Evolutionary conservation across 2,888 invertebrate species (phyloP).

Genomic region (Leistus spinibarbis): DNA sequence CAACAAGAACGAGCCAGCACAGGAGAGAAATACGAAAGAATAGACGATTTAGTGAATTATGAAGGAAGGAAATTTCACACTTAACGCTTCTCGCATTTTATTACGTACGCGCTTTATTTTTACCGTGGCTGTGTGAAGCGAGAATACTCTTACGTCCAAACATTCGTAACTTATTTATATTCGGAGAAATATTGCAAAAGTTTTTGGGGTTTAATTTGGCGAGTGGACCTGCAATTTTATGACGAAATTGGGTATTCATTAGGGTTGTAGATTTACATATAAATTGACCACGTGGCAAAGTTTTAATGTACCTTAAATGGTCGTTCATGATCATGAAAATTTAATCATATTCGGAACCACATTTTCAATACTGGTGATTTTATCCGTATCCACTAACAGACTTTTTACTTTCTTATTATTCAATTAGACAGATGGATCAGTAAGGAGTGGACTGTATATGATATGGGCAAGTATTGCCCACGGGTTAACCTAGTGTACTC

Average conservation of each 20-base stretch:
- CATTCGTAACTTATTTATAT: background rate
- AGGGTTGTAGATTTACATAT: background rate
- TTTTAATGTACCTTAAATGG: no score
- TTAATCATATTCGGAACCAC: no score
- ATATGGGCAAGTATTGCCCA: no score
- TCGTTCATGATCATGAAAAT: no score
- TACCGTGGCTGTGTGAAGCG: background rate
- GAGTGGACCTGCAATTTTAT: background rate
- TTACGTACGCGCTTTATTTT: background rate
- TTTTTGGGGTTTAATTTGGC: background rate
- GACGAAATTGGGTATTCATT: background rate
- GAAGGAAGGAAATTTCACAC: constrained; percentile 19
- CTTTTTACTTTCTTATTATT: no score
- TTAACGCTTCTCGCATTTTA: background rate
- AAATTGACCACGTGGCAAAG: background rate
- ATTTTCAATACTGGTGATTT: no score
- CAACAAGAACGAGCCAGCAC: background rate
- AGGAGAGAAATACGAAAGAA: background rate
- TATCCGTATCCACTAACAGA: no score
- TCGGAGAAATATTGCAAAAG: background rate
- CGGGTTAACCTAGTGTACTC: no score
- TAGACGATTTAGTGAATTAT: constrained; percentile 16
- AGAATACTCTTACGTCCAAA: background rate
- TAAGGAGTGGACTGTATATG: no score
- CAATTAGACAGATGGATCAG: no score